Evolutionary conservation across 2,888 invertebrate species (phyloP).

Genomic region (Onthophagus sagittarius): DNA sequence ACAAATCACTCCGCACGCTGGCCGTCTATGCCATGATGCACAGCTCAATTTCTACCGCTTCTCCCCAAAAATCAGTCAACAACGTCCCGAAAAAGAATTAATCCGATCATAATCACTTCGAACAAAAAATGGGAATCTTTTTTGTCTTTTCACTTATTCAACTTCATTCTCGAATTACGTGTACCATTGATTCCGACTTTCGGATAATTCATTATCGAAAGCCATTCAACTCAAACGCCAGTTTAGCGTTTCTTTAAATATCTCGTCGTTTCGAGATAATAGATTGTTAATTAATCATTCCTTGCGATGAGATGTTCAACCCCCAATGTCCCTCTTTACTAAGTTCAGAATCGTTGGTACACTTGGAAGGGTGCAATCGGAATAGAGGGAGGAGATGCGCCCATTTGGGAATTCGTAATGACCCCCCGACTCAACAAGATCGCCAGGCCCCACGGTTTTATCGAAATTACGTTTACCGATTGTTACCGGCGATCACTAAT

Average conservation of each 20-base stretch:
- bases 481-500: neutral
- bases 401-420: neutral
- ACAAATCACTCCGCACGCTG: constrained; percentile 4
- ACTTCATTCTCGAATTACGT: too few species aligned
- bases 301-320: neutral
- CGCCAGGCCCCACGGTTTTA: neutral
- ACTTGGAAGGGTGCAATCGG: neutral
- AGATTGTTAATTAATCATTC: neutral
- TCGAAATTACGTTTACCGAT: neutral
- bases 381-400: neutral
- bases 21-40: constrained; percentile 5
- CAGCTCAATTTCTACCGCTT: neutral
- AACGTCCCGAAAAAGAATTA: too few species aligned
- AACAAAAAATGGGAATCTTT: too few species aligned
- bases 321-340: neutral
- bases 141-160: too few species aligned
- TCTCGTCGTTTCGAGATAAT: neutral
- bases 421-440: neutral
- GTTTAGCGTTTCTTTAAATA: neutral
- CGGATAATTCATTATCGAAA: neutral
- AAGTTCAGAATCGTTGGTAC: neutral
- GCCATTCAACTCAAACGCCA: neutral
- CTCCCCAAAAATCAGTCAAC: neutral
- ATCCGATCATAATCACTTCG: too few species aligned
- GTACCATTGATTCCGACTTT: neutral